Evolutionary conservation across 2,888 invertebrate species (phyloP), one percentile per base, ranked within the genome.

Genomic region (Bellardia pandia): DNA sequence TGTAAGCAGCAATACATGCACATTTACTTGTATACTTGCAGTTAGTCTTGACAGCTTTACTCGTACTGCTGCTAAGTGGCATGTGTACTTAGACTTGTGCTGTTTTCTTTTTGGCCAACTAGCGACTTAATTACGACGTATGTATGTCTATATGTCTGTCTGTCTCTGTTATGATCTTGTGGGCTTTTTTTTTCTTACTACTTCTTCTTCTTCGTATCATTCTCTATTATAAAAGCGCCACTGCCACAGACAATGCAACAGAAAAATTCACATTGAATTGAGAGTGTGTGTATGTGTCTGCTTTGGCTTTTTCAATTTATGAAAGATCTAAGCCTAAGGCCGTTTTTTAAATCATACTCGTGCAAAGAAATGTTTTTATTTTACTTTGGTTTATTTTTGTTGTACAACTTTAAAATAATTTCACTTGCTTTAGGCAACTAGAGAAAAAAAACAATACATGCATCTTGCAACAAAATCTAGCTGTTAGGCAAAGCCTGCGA

Each of bases 121-220:
- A 79, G 83, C 79, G 86, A 83, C 86, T 86, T 86, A 86, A 86
- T 86, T 86, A 84, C 86, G 76, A 86, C 76, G 76, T 84, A 53
- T 69, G 60, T 53, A 71, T 71, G 68, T 66, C 42, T 9, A n/a
- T n/a, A 42, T 74, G 51, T 69, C 60, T 64, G 71, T 76, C 64
- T 53, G 42, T 42, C 66, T 72, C 64, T 82, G 42, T 68, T 74
- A 78, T 78, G 45, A 79, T 74, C 84, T 74, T 79, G 74, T 64
- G 48, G 6, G 16, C 51, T 45, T 72, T 72, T 23, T 33, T 7
- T 40, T 33, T 7, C 11, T 13, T 13, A 13, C 45, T 80, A 14
- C 30, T n/a, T 30, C 37, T 45, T 11, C 14, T 56, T 51, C 40
- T 23, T 16, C 13, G 23, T 23, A 23, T 23, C 1, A 0, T 58